Evolutionary conservation across 2,888 invertebrate genomes (phyloP).

Genomic region (Julus scanicus): DNA sequence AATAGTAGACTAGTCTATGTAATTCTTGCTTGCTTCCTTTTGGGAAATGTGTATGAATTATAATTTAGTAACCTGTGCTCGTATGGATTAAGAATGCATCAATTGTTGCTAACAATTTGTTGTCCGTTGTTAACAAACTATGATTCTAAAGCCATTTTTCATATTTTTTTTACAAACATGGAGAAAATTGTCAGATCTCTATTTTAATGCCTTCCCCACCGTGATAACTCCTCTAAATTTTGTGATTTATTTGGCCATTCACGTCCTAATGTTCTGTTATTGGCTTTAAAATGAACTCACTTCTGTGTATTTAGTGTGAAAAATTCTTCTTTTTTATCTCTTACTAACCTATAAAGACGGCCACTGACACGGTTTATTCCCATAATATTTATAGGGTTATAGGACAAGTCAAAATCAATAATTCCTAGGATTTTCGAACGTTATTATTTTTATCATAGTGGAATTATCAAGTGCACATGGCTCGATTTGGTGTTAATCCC

Average conservation of each 20-base stretch:
- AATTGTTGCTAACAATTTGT: neutral
- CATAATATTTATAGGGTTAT: conserved; percentile 5
- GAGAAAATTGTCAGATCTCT: neutral
- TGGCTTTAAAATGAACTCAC: neutral
- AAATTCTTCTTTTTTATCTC: neutral
- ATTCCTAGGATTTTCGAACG: neutral
- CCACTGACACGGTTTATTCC: conserved; percentile 7
- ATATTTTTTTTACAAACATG: neutral
- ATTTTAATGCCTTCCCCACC: neutral
- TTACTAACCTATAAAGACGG: conserved; percentile 34
- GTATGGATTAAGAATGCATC: neutral
- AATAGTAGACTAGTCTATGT: no score
- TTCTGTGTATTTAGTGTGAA: conserved; percentile 21
- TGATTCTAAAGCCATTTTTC: neutral
- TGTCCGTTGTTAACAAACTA: neutral
- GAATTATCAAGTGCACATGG: neutral
- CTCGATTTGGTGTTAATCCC: neutral
- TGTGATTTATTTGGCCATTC: conserved; percentile 12
- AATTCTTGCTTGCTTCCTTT: no score
- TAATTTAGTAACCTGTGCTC: neutral
- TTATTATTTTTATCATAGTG: neutral
- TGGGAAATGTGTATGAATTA: no score
- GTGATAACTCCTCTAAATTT: neutral
- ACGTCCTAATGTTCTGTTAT: neutral
- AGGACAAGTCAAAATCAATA: neutral